These are phyloP conservation scores for Drosophila nigromelanica DNA, from an alignment of 1,140 invertebrate species.

Conservation along the genomic window DNA sequence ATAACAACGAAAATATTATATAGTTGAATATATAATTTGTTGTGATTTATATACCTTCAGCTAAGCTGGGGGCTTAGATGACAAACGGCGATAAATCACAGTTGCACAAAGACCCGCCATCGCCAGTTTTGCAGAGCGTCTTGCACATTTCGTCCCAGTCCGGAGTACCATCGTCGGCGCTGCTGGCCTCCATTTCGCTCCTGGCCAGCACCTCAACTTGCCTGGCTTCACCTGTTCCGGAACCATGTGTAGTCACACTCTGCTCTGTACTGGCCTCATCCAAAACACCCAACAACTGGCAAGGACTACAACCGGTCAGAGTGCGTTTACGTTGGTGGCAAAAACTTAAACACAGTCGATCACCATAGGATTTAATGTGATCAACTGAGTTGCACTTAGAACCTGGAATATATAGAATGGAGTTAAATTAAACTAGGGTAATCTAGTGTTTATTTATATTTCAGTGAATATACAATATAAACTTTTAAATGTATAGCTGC, in stretches of 20 bases:
- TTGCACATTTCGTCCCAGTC: constrained; percentile 85
- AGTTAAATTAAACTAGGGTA: too few relatives aligned
- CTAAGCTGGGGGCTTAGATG: constrained; percentile 37
- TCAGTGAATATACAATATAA: too few relatives aligned
- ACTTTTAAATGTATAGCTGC: too few relatives aligned
- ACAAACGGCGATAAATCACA: constrained; percentile 85
- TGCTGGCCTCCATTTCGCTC: not conserved
- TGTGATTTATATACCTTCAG: constrained; percentile 64
- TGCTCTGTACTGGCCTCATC: constrained; percentile 51
- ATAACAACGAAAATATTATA: constrained; percentile 44
- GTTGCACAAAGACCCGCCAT: constrained; percentile 85
- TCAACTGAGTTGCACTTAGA: constrained; percentile 20
- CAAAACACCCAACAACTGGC: constrained; percentile 50
- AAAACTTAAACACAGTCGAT: constrained; percentile 61
- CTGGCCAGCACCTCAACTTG: not conserved
- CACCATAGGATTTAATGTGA: constrained; percentile 22
- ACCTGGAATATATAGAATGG: not conserved
- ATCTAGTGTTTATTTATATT: too few relatives aligned
- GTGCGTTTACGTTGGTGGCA: constrained; percentile 56
- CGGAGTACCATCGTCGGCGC: constrained; percentile 35
- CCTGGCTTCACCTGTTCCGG: constrained; percentile 14
- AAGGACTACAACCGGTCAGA: constrained; percentile 71
- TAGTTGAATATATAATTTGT: constrained; percentile 35
- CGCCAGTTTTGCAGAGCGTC: constrained; percentile 84
- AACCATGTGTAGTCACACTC: constrained; percentile 59